Evolutionary conservation across 2,888 invertebrate genomes (phyloP).

Genomic region (Noctua pronuba): DNA sequence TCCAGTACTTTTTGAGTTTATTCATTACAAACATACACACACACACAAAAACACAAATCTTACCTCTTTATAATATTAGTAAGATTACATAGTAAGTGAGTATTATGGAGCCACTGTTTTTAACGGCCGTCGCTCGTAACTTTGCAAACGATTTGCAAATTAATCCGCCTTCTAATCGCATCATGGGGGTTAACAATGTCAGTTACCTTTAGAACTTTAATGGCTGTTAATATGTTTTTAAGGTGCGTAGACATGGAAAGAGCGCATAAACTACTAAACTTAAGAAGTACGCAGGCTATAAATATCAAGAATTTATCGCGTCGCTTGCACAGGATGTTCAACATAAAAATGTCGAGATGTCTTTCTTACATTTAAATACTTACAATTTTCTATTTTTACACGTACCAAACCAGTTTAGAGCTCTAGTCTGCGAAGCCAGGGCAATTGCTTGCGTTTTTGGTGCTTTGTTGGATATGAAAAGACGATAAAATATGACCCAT

Average conservation of each 20-base stretch:
- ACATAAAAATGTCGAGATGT: slow-evolving; percentile 38
- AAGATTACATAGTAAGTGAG: no score
- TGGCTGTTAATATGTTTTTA: background rate
- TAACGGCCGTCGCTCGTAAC: background rate
- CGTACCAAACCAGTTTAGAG: slow-evolving; percentile 42
- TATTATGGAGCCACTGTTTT: background rate
- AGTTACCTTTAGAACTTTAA: background rate
- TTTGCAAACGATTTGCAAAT: background rate
- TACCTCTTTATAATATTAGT: no score
- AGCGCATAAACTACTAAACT: background rate
- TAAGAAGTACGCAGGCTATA: background rate
- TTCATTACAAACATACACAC: no score
- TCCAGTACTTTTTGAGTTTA: no score
- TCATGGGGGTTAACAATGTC: background rate
- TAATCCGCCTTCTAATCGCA: background rate
- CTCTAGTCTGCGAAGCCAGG: slow-evolving; percentile 12
- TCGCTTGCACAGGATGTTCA: slow-evolving; percentile 29
- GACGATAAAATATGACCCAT: background rate
- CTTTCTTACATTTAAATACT: slow-evolving; percentile 58
- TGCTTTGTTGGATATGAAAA: slow-evolving; percentile 17
- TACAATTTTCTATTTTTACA: slow-evolving; percentile 41
- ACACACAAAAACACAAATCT: no score
- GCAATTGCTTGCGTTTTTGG: slow-evolving; percentile 39
- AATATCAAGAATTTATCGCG: slow-evolving; percentile 29
- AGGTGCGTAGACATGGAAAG: background rate